A percentile compares a stretch with the other conserved stretches of the same genome.
These are phyloP conservation scores for Pteronotus mesoamericanus DNA, from an alignment of 2,797 vertebrate genomes.

Conservation along the genomic window DNA sequence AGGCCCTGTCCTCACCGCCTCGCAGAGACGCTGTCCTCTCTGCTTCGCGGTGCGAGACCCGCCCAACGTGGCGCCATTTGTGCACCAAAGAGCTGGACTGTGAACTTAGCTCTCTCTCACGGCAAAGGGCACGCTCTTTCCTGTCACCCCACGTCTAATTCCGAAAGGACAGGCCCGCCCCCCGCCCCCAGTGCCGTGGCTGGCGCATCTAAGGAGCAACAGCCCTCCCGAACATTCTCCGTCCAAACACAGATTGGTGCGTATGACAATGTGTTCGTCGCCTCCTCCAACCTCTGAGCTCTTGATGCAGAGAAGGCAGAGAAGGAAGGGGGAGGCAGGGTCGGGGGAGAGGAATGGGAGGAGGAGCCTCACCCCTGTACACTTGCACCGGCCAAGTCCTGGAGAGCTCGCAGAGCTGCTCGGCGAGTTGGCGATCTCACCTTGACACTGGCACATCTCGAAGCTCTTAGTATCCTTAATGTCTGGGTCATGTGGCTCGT, in stretches of 20 bases:
- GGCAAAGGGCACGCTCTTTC: not conserved
- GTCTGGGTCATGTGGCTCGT: not conserved
- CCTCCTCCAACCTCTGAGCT: not conserved
- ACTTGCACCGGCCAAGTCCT: fast-evolving
- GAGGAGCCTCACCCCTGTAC: not conserved
- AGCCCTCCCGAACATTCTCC: not conserved
- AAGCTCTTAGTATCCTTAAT: not conserved
- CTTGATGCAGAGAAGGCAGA: not conserved
- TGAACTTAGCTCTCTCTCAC: not conserved
- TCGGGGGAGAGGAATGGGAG: fast-evolving
- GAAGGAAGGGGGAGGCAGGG: not conserved
- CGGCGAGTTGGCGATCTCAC: too few species aligned
- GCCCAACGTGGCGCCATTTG: not conserved
- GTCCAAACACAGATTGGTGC: not conserved
- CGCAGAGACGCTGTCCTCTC: fast-evolving
- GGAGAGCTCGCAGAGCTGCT: not conserved
- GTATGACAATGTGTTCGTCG: not conserved
- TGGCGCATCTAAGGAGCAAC: not conserved
- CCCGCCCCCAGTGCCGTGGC: not conserved
- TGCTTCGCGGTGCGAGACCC: not conserved
- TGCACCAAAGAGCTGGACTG: not conserved
- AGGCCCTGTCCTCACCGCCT: too few species aligned
- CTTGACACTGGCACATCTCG: fast-evolving
- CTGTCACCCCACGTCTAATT: not conserved
- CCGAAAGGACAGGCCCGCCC: not conserved